These are phyloP conservation scores for Zoanthus sansibaricus DNA, from an alignment of 92 coral and sea anemone species.

Conservation along the genomic window DNA sequence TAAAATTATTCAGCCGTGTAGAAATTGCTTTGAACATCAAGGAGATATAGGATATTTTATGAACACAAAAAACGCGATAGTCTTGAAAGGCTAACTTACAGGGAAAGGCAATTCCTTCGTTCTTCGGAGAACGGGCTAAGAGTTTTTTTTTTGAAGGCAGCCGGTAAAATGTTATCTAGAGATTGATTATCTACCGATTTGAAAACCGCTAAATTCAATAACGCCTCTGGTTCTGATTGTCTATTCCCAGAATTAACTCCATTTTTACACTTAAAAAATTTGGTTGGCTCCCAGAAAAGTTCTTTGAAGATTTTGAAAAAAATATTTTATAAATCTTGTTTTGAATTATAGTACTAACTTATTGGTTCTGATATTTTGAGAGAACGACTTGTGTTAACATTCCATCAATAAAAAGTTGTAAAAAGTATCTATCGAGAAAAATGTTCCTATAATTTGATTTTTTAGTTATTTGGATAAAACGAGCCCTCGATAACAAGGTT, in stretches of 20 bases:
- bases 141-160: constrained; percentile 30
- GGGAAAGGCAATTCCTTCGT: not conserved
- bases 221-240: constrained; percentile 46
- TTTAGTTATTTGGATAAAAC: constrained; percentile 24
- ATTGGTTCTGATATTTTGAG: not conserved
- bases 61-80: not conserved
- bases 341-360: not conserved
- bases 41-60: not conserved
- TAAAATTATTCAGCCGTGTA: not conserved
- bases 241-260: constrained; percentile 32
- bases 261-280: not conserved
- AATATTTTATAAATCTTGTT: not conserved
- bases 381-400: not conserved
- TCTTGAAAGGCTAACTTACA: not conserved
- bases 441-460: constrained; percentile 34
- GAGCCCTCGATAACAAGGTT: constrained; percentile 28
- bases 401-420: constrained; percentile 29
- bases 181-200: constrained; percentile 46
- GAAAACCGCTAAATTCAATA: constrained; percentile 49
- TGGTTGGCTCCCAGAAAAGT: not conserved
- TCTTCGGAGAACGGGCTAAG: not conserved
- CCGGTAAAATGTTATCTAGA: constrained; percentile 38
- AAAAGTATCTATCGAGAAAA: constrained; percentile 2
- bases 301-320: not conserved
- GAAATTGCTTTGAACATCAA: not conserved